Base-by-base conservation (phyloP, 1,140 invertebrate species). In the Pseudomyrmex flavicornis region DNA sequence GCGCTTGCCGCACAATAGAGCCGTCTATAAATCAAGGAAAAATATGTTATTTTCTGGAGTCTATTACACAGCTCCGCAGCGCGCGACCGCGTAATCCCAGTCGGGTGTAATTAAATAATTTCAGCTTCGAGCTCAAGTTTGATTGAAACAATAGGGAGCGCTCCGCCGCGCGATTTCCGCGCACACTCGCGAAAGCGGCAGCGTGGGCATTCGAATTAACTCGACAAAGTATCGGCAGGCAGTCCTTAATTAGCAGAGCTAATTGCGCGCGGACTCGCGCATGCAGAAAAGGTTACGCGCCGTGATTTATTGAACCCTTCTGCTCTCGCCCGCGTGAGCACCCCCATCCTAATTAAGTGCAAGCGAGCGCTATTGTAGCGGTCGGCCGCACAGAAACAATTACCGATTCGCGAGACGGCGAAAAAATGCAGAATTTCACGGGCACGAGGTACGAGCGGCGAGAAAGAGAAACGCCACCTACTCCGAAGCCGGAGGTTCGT, bases 191-290 rank as follows among this genome's bases (percentile, higher is more conserved):
- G 59, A 59, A 56, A 59, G 50, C 58, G 58, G 26, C 83, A 88
- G 48, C 83, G 72, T 52, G 69, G 70, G 79, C 72, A 85, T 82
- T 87, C 88, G 89, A 92, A 92, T 92, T 91, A 90, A 92, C 89
- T 89, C 91, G 88, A 92, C 91, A 91, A 91, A 92, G 89, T 92
- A 92, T 90, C 91, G 88, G 84, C 82, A 89, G 88, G 85, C 88
- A 90, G 91, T 93, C 89, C 86, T 92, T 93, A 92, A 93, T 92
- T 93, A 93, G 91, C 83, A 66, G 85, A 88, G 89, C 91, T 92
- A 92, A 93, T 93, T 92, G 91, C 90, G 68, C 86, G 83, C 85
- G 70, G 88, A 79, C 85, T 90, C 80, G 75, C 83, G 88, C 87
- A 85, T 89, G 87, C 90, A 86, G 85, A 90, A 92, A 92, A 92